Base-by-base conservation (phyloP, 2,113 vertebrate genomes). In the Syngnathus typhle region DNA sequence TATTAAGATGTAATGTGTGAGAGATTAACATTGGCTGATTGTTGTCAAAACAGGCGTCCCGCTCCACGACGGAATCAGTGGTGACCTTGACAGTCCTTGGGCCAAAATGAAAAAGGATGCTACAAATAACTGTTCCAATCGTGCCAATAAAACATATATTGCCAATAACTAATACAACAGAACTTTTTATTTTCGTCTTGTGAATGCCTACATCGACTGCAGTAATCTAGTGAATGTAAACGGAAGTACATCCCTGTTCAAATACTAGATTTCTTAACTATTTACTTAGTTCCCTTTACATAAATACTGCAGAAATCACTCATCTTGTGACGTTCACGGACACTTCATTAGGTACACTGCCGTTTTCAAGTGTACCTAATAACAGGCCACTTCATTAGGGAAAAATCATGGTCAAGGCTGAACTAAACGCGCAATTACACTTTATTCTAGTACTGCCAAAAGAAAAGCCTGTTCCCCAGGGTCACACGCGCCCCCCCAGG, bases 11-110 rank as follows among this genome's bases (percentile, higher is more conserved):
- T 2, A 10, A 7, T 1, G 32, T 0, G 1, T 16, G 44, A 47
- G 44, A 47, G 44, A 18, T 84, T 86, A 85, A 88, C 46, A 4
- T 65, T 86, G 73, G 65, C 55, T 81, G 84, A 79, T 91, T 90
- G 77, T 92, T 78, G 60, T 83, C 71, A 83, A 78, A 88, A 92
- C 91, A 92, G 91, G 87, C 91, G 91, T n/a, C 91, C 84, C 9
- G 77, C 87, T 71, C 89, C 89, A 12, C 89, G 90, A 10, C 84
- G 88, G 76, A 84, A 90, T 85, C 87, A 82, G 72, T 89, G 88
- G 85, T 91, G 89, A 89, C 72, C 71, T 67, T 13, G 75, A 64
- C 63, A 37, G 3, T 60, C 49, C 56, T 0, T 49, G 43, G 23
- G 9, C 37, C 55, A 16, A 36, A 36, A 36, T 36, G 15, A 58